Base-by-base conservation (phyloP, 2,113 vertebrate genomes). In the Platichthys stellatus region DNA sequence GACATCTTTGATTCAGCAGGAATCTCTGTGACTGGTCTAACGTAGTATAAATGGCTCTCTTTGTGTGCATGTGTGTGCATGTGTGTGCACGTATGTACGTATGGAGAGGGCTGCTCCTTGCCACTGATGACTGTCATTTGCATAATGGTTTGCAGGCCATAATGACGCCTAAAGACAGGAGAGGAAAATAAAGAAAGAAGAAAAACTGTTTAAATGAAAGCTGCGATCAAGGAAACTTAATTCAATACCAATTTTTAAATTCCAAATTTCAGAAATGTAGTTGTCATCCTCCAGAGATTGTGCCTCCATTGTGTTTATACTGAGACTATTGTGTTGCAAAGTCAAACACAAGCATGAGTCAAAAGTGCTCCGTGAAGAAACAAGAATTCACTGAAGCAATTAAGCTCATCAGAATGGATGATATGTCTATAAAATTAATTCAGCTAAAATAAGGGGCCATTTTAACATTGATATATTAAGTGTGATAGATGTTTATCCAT, bases 111-210 rank as follows among this genome's bases (percentile, higher is more conserved):
- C 73, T 81, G 75, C 76, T 74, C n/a, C 14, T 17, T 76, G 64
- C 53, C 74, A 49, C 78, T 75, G 79, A 65, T 86, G 38, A 49
- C 72, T 83, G 2, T 69, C 62, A 91, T 91, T 85, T 86, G 81
- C 87, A 88, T 85, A 83, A 86, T 74, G 63, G 67, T 72, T 85
- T 64, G 18, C 40, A 43, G 71, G 45, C 53, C 54, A 45, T 60
- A 53, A 65, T 47, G 57, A 64, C 2, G 45, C 12, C 15, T 47
- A 17, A 47, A 26, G 60, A 61, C 57, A 35, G 56, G 47, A 74
- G 28, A 58, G 14, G 40, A 5, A 56, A 69, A 60, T 6, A 56
- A 13, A 3, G n/a, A 26, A 14, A 49, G 3, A 43, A 21, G 31
- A 35, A 38, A 38, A 28, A 28, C 35, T 35, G 38, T 47, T 49